phyloP scores from a whole-genome alignment of 1,140 invertebrate genomes.

The Saccostrea cuccullata region DNA sequence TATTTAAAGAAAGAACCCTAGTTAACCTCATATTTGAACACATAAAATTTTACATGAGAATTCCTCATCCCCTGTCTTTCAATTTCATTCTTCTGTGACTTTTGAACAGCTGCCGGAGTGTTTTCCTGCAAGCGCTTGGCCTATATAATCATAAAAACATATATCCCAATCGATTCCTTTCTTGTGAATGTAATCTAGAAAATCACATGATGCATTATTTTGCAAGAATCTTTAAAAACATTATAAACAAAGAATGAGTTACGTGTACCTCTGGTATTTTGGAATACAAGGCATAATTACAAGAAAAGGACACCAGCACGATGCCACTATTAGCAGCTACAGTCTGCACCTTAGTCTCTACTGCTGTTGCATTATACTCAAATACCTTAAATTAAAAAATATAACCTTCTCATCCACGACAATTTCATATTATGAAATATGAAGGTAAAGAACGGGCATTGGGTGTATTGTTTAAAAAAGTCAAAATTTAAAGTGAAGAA shows the following conservation, averaged over 20 bases:
- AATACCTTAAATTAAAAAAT: conserved; percentile 14
- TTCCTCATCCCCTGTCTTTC: conserved; percentile 84
- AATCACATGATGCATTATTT: too few relatives aligned
- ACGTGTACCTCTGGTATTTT: conserved; percentile 53
- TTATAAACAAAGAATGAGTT: background rate
- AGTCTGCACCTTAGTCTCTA: background rate
- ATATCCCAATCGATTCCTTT: background rate
- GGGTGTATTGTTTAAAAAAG: too few relatives aligned
- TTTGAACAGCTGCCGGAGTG: conserved; percentile 84
- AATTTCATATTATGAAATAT: too few relatives aligned
- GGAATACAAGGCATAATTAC: conserved; percentile 84
- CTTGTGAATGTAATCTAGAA: background rate
- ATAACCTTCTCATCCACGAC: too few relatives aligned
- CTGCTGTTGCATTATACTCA: background rate
- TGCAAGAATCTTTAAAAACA: background rate
- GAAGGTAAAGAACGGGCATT: too few relatives aligned
- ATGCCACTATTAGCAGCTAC: conserved; percentile 15
- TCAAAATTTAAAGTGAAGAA: too few relatives aligned
- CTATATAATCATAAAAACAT: conserved; percentile 35
- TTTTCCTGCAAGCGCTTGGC: conserved; percentile 55
- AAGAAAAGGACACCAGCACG: conserved; percentile 81
- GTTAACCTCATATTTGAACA: background rate
- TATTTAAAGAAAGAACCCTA: background rate
- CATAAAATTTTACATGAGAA: conserved; percentile 65
- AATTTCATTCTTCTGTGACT: conserved; percentile 92